These are phyloP conservation scores for Platichthys stellatus DNA, from an alignment of 2,113 vertebrate genomes.

Conservation along the genomic window DNA sequence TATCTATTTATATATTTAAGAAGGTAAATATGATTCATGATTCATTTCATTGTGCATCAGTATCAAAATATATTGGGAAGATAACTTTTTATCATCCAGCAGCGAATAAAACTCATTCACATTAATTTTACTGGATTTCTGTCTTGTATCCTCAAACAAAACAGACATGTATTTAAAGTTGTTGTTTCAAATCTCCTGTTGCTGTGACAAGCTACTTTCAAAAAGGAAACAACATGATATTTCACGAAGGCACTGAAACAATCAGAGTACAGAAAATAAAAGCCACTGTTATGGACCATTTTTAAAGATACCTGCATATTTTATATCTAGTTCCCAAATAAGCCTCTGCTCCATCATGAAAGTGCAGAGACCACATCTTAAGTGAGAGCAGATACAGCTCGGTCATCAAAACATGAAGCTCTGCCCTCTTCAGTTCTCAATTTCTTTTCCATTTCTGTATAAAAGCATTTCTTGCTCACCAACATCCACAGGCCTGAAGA, in stretches of 20 bases:
- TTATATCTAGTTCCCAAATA: not conserved
- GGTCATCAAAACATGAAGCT: not conserved
- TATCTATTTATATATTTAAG: too few species aligned
- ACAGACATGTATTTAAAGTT: too few species aligned
- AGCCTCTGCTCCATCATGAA: not conserved
- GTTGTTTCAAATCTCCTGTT: not conserved
- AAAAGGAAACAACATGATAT: not conserved
- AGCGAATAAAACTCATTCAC: too few species aligned
- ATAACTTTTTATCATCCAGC: too few species aligned
- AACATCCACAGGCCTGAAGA: not conserved
- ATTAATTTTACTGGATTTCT: too few species aligned
- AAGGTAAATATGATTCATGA: too few species aligned
- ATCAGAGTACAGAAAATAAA: not conserved
- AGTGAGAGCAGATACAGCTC: not conserved
- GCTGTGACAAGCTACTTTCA: not conserved
- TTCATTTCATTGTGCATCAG: too few species aligned
- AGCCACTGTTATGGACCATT: not conserved
- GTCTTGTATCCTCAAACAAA: too few species aligned
- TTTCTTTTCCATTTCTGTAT: constrained; percentile 2
- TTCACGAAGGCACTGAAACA: not conserved
- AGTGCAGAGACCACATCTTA: not conserved
- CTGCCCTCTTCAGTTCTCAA: not conserved
- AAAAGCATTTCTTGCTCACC: not conserved
- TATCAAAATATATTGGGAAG: too few species aligned
- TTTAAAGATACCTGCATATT: not conserved